Evolutionary conservation across 2,797 vertebrate species (phyloP).

Genomic region (Crenuchus spilurus): DNA sequence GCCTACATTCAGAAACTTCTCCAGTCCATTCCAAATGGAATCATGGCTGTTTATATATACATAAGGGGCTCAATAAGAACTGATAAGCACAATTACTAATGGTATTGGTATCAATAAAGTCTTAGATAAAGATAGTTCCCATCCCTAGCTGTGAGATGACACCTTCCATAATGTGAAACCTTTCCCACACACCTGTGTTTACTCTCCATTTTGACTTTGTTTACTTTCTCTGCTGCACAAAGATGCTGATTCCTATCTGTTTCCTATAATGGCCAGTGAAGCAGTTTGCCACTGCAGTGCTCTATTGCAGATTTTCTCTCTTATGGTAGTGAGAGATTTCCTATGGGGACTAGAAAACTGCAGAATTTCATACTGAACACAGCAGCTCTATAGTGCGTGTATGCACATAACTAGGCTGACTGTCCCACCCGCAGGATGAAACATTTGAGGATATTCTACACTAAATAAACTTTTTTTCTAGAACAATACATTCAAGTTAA

Average conservation of each 20-base stretch:
- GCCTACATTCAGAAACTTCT: no score
- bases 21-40: no score
- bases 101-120: no score
- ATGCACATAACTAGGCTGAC: not conserved
- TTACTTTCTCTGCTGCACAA: not conserved
- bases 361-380: conserved; percentile 3
- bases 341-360: not conserved
- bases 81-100: no score
- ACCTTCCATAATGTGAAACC: not conserved
- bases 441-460: no score
- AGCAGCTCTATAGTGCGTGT: not conserved
- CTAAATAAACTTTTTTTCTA: no score
- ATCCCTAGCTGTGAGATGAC: not conserved
- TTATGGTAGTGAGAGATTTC: not conserved
- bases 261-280: not conserved
- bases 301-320: conserved; percentile 6
- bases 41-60: no score
- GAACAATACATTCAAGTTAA: no score
- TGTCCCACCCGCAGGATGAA: not conserved
- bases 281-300: not conserved
- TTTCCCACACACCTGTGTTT: not conserved
- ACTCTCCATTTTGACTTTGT: not conserved
- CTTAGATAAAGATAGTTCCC: no score
- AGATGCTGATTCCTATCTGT: conserved; percentile 8
- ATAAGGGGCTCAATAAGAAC: no score